Conservation (phyloP, 1,140 invertebrate species). For the Dendroctonus valens region DNA sequence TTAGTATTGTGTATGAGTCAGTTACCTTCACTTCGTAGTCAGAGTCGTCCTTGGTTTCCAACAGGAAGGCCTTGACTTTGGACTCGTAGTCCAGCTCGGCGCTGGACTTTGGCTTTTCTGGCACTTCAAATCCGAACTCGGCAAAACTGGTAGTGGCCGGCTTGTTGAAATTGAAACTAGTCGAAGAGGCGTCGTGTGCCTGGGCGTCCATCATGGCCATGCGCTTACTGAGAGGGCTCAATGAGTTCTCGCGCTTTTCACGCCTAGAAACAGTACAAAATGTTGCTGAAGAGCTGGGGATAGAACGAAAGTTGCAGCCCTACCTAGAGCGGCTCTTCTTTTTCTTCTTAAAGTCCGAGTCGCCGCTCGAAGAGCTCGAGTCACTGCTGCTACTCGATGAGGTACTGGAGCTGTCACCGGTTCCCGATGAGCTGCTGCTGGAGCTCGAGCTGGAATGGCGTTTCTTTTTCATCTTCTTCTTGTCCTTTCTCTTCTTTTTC, state of each 20-base stretch:
- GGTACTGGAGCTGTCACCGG: slow-evolving; percentile 52
- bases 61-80: slow-evolving; percentile 72
- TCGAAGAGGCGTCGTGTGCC: slow-evolving; percentile 54
- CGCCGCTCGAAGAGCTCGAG: slow-evolving; percentile 60
- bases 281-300: neutral
- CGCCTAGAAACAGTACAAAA: slow-evolving; percentile 42
- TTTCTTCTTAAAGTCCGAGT: slow-evolving; percentile 60
- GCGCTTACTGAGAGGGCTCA: slow-evolving; percentile 76
- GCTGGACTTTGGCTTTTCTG: slow-evolving; percentile 49
- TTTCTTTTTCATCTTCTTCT: slow-evolving; percentile 67
- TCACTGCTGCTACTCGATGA: slow-evolving; percentile 60
- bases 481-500: slow-evolving; percentile 69
- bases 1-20: neutral
- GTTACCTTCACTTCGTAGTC: slow-evolving; percentile 78
- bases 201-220: slow-evolving; percentile 66
- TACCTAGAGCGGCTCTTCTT: slow-evolving; percentile 61
- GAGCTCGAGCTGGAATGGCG: slow-evolving; percentile 59
- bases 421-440: slow-evolving; percentile 63
- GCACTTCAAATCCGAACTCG: slow-evolving; percentile 49
- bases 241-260: slow-evolving; percentile 66
- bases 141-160: slow-evolving; percentile 45
- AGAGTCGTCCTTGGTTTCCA: slow-evolving; percentile 77
- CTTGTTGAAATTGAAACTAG: slow-evolving; percentile 43
- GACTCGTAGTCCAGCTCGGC: slow-evolving; percentile 63
- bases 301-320: neutral